phyloP scores from a whole-genome alignment of 2,888 invertebrate species.

The Microctonus hyperodae region DNA sequence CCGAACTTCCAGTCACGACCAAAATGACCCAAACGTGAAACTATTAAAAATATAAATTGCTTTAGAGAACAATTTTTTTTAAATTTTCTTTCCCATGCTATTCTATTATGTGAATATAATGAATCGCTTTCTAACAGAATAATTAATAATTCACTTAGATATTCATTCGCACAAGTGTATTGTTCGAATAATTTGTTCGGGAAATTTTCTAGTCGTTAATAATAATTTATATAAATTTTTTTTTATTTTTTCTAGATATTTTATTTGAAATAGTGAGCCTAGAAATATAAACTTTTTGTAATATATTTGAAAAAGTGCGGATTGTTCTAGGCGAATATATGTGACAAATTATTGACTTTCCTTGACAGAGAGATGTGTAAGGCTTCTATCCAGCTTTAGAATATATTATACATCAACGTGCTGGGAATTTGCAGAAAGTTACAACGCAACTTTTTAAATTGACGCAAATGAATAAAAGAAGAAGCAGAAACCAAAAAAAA shows the following conservation, averaged over 20 bases:
- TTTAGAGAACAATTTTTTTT: background rate
- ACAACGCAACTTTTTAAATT: background rate
- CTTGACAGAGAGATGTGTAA: slow-evolving; percentile 7
- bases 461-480: background rate
- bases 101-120: background rate
- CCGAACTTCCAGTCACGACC: background rate
- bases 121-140: background rate
- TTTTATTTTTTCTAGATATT: background rate
- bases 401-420: background rate
- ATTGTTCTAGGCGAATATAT: background rate
- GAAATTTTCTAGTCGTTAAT: background rate
- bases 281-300: no score
- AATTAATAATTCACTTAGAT: background rate
- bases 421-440: background rate
- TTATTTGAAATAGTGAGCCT: no score
- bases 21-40: background rate
- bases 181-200: background rate
- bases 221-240: background rate
- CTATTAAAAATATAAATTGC: background rate
- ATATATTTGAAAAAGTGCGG: background rate
- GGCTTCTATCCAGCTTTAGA: background rate
- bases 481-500: no score
- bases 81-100: background rate
- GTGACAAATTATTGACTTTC: slow-evolving; percentile 11
- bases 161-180: background rate